These are phyloP conservation scores for Oreochromis aureus DNA, from an alignment of 2,113 vertebrate species.

Conservation along the genomic window DNA sequence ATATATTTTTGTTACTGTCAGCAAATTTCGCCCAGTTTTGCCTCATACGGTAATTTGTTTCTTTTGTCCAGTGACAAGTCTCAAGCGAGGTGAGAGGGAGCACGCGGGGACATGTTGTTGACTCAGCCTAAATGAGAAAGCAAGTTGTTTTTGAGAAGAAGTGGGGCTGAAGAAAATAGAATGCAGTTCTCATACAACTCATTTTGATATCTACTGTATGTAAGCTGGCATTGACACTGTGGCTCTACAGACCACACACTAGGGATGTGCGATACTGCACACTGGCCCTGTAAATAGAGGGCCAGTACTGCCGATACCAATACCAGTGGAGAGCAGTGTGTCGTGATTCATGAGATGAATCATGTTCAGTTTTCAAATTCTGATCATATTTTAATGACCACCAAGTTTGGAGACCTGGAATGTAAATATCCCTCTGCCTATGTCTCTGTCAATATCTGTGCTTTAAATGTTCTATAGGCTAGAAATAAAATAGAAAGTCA, in stretches of 20 bases:
- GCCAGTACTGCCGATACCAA: background rate
- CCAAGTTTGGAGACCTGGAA: background rate
- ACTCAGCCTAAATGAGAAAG: conserved; percentile 32
- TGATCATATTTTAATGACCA: background rate
- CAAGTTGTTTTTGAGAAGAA: background rate
- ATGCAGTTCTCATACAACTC: background rate
- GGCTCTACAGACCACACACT: background rate
- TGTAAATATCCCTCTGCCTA: background rate
- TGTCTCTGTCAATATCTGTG: background rate
- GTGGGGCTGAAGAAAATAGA: background rate
- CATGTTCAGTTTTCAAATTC: background rate
- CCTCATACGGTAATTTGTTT: conserved; percentile 43
- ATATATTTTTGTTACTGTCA: conserved; percentile 26
- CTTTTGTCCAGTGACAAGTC: conserved; percentile 52
- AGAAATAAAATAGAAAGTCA: background rate
- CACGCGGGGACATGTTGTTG: conserved; percentile 31
- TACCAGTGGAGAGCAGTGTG: background rate
- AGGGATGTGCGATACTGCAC: background rate
- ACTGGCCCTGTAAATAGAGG: background rate
- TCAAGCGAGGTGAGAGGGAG: conserved; percentile 27
- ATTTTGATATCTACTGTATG: background rate
- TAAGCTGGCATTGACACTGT: background rate
- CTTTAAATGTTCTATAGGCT: background rate
- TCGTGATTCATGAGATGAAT: background rate
- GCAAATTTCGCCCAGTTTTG: conserved; percentile 28